Percentiles rank a stretch among this genome's conserved stretches.
Evolutionary conservation across 2,888 invertebrate species (phyloP).

Genomic region (Caenorhabditis angaria): DNA sequence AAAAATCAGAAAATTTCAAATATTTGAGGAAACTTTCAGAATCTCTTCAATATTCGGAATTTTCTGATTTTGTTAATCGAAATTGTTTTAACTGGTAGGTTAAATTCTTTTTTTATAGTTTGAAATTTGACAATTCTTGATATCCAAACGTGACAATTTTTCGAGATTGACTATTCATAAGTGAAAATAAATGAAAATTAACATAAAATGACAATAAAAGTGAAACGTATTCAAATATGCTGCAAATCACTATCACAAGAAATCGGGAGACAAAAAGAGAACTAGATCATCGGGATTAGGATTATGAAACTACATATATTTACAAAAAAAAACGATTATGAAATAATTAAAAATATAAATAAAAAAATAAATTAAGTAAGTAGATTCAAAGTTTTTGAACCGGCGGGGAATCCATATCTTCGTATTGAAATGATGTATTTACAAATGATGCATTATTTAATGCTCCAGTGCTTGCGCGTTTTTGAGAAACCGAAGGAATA

Average conservation of each 20-base stretch:
- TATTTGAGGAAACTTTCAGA: too few relatives aligned
- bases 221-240: slow-evolving; percentile 1
- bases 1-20: too few relatives aligned
- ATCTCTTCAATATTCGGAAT: too few relatives aligned
- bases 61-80: too few relatives aligned
- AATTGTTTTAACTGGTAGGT: too few relatives aligned
- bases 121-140: too few relatives aligned
- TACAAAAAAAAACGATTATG: neutral
- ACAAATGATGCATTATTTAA: slow-evolving; percentile 51
- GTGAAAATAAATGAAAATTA: too few relatives aligned
- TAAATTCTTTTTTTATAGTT: too few relatives aligned
- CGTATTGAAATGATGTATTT: slow-evolving; percentile 52
- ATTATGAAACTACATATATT: too few relatives aligned
- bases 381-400: neutral
- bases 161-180: too few relatives aligned
- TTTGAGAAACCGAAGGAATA: slow-evolving; percentile 15
- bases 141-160: too few relatives aligned
- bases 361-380: neutral
- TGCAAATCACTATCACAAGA: slow-evolving; percentile 1
- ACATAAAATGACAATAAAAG: neutral
- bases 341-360: neutral
- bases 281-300: neutral
- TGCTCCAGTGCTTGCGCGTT: slow-evolving; percentile 34
- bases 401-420: slow-evolving; percentile 41
- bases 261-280: neutral